Evolutionary conservation across 2,888 invertebrate genomes (phyloP).

Genomic region (Nycteola revayana): DNA sequence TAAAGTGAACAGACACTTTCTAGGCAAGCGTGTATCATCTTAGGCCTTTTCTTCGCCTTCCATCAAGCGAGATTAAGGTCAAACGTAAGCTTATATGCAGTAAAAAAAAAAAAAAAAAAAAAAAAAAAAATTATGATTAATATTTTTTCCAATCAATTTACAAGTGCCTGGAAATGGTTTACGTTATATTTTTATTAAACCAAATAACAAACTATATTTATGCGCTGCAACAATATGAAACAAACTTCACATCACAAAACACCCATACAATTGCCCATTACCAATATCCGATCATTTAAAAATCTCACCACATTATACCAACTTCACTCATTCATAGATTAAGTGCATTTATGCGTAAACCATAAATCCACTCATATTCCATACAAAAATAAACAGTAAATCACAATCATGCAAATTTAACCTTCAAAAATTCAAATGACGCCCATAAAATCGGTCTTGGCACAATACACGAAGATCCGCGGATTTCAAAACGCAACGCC

Average conservation of each 20-base stretch:
- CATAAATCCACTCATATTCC: conserved; percentile 57
- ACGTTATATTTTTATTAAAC: no score
- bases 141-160: no score
- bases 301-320: conserved; percentile 37
- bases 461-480: conserved; percentile 62
- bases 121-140: no score
- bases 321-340: conserved; percentile 41
- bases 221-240: no score
- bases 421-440: conserved; percentile 72
- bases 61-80: no score
- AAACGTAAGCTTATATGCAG: no score
- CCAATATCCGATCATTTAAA: conserved; percentile 17
- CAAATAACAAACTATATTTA: no score
- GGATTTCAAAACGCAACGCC: conserved; percentile 51
- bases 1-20: no score
- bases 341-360: conserved; percentile 51
- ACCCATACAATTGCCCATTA: conserved; percentile 9
- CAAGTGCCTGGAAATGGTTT: no score
- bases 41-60: no score
- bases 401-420: conserved; percentile 79
- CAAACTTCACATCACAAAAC: not conserved
- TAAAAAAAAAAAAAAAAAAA: no score
- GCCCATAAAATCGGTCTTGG: conserved; percentile 74
- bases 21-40: no score
- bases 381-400: conserved; percentile 63